phyloP scores from a whole-genome alignment of 2,113 vertebrate genomes.

The Capreolus pygargus region DNA sequence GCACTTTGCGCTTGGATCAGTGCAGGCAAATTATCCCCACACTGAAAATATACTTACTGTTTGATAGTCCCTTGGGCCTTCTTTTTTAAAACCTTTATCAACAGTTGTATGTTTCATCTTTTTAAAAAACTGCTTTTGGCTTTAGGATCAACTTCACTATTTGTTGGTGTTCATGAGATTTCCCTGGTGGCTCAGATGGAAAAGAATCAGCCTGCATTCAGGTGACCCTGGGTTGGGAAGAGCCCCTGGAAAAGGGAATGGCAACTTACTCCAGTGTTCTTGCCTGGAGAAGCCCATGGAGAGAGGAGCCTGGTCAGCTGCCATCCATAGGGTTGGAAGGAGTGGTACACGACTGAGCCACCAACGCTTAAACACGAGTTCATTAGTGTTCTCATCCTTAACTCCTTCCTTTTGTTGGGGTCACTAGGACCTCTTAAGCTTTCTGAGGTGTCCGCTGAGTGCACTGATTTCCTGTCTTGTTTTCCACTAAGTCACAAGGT shows the following conservation, averaged over 20 bases:
- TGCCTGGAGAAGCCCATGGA: background rate
- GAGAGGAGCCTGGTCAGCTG: background rate
- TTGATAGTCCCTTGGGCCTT: too few species aligned
- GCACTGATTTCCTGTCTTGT: background rate
- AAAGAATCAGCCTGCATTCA: background rate
- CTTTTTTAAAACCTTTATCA: background rate
- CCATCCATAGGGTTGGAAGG: background rate
- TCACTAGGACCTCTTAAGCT: background rate
- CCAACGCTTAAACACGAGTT: background rate
- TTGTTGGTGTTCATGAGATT: background rate
- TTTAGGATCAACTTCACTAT: background rate
- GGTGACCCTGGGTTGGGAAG: background rate
- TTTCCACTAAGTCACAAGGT: rapidly evolving
- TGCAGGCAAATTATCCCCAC: rapidly evolving
- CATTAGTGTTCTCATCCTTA: too few species aligned
- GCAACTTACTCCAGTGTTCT: background rate
- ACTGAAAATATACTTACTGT: too few species aligned
- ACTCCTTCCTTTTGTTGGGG: background rate
- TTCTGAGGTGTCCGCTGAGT: rapidly evolving
- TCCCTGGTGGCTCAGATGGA: background rate
- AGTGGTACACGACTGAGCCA: background rate
- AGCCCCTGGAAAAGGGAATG: background rate
- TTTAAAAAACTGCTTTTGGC: background rate
- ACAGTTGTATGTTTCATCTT: background rate
- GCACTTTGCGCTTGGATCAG: rapidly evolving